Evolutionary conservation across 2,113 vertebrate genomes (phyloP).

Genomic region (Rutilus rutilus): DNA sequence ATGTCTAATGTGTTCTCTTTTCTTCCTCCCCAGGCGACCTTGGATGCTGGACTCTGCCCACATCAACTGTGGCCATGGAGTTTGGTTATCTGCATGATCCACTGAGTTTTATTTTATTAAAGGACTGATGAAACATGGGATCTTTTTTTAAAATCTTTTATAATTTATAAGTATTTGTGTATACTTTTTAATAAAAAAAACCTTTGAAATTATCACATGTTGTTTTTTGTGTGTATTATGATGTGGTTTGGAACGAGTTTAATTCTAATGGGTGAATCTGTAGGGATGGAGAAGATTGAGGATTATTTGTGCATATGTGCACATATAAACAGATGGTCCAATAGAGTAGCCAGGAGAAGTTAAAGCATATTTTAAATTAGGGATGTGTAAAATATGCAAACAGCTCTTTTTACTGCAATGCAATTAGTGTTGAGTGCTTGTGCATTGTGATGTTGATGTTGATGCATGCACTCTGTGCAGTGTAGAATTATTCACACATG

Average conservation of each 20-base stretch:
- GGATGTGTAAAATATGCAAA: not conserved
- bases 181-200: not conserved
- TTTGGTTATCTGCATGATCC: slow-evolving; percentile 22
- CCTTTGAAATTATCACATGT: not conserved
- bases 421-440: not conserved
- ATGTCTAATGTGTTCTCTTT: slow-evolving; percentile 8
- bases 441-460: not conserved
- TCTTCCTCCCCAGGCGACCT: slow-evolving; percentile 10
- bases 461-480: not conserved
- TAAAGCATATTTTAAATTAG: not conserved
- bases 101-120: not conserved
- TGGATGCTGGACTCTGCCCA: slow-evolving; percentile 33
- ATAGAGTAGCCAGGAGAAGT: not conserved
- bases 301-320: not conserved
- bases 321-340: not conserved
- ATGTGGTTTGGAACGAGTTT: not conserved
- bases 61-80: slow-evolving; percentile 42
- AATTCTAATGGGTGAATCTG: not conserved
- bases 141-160: not conserved
- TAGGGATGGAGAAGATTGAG: not conserved
- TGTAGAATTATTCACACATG: not conserved
- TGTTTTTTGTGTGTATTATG: not conserved
- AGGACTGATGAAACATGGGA: not conserved
- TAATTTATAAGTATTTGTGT: not conserved
- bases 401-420: not conserved